These are phyloP conservation scores for Coreius guichenoti DNA, from an alignment of 2,797 vertebrate species.

Conservation along the genomic window DNA sequence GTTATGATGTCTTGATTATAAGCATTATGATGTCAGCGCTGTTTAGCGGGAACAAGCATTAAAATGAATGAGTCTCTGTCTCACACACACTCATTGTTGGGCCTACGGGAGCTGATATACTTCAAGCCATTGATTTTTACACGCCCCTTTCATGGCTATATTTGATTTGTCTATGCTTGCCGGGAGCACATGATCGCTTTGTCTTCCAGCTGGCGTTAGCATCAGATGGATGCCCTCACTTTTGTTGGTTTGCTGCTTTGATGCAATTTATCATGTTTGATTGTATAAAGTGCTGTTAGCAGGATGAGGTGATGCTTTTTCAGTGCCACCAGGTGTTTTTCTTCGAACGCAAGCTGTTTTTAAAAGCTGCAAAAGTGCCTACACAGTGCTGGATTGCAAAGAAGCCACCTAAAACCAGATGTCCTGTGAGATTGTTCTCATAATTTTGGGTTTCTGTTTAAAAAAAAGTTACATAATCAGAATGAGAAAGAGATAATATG, in stretches of 20 bases:
- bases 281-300: not conserved
- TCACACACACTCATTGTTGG: conserved; percentile 3
- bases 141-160: not conserved
- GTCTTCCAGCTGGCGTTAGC: conserved; percentile 9
- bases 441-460: conserved; percentile 3
- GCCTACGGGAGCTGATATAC: conserved; percentile 1
- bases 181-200: not conserved
- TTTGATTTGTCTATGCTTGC: conserved; percentile 13
- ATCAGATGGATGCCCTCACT: conserved; percentile 10
- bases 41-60: not conserved
- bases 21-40: not conserved
- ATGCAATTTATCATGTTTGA: conserved; percentile 11
- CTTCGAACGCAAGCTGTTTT: conserved; percentile 25
- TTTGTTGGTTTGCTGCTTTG: conserved; percentile 7
- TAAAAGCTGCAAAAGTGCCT: conserved; percentile 17
- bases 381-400: conserved; percentile 20
- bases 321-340: conserved; percentile 21
- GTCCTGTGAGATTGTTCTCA: not conserved
- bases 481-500: not conserved
- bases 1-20: conserved; percentile 3
- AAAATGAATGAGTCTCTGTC: conserved; percentile 11
- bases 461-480: conserved; percentile 20
- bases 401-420: conserved; percentile 20
- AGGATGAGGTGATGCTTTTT: not conserved
- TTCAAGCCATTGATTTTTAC: conserved; percentile 26